Evolutionary conservation across 2,888 invertebrate species (phyloP), one percentile per base, ranked within the genome.

Genomic region (Ophion slaviceki): DNA sequence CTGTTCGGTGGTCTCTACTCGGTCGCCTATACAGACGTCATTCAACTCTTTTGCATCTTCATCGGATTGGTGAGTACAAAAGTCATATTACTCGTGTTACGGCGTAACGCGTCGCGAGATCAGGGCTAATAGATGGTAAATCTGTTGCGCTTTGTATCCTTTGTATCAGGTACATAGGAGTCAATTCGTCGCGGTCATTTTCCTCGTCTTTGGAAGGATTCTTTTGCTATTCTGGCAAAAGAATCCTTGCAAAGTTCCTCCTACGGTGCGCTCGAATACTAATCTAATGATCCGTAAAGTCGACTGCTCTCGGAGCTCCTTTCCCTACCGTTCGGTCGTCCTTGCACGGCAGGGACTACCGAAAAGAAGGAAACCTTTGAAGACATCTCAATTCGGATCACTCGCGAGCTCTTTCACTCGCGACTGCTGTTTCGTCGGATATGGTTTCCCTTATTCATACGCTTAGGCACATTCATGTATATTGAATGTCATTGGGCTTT

Each of bases 11-110:
- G 99, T 0, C 96, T 99, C 67, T 99, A 99, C 95, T 97, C 99
- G 79, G 99, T 99, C 85, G 99, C 99, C 1, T 99, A 99, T 94
- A 99, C 99, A 0, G 99, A 99, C 94, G 99, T 99, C 91, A 98
- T 99, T 91, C 99, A 99, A 94, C 96, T 99, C 70, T 98, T 99
- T 95, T 99, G 99, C 95, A 99, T 99, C 93, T 99, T 99, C 94
- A 96, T 99, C 91, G 99, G 99, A 47, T 95, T 99, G 94, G 96
- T 96, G 90, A 94, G 95, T 66, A 78, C 28, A 86, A 53, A 17
- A 14, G 53, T 53, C 3, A 36, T 57, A 45, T 20, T 3, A 40
- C n/a, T 14, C n/a, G 59, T 59, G 40, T 40, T 4, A 66, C 28
- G 64, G n/a, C 28, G 5, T 66, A 36, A 17, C n/a, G 11, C 10